phyloP scores from a whole-genome alignment of 2,797 vertebrate genomes.

The Numenius phaeopus region DNA sequence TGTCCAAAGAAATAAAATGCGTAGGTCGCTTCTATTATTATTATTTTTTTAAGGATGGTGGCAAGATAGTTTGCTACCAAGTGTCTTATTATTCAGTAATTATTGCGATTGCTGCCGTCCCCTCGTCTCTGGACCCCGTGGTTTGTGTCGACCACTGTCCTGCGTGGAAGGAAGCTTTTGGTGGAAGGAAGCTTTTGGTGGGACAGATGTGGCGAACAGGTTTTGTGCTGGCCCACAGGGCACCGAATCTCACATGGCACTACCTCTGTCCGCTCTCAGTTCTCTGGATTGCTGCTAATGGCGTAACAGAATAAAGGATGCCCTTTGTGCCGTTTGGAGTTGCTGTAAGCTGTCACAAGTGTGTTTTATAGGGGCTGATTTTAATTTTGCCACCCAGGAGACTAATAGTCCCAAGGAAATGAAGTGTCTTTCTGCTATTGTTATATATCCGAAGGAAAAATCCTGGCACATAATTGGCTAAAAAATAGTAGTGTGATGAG shows the following conservation, averaged over 20 bases:
- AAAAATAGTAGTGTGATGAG: constrained; percentile 72
- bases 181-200: background rate
- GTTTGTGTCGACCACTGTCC: background rate
- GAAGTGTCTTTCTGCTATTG: constrained; percentile 59
- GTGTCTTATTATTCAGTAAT: background rate
- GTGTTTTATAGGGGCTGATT: constrained; percentile 51
- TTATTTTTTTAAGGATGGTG: background rate
- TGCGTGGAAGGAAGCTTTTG: fast-evolving
- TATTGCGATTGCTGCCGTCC: fast-evolving
- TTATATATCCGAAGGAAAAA: constrained; percentile 61
- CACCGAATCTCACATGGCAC: fast-evolving
- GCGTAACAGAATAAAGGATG: background rate
- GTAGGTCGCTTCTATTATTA: fast-evolving
- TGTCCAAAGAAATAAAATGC: background rate
- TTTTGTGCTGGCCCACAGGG: background rate
- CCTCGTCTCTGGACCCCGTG: fast-evolving
- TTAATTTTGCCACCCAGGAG: constrained; percentile 69
- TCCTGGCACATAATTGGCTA: constrained; percentile 62
- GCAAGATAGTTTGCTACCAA: background rate
- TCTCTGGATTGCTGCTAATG: background rate
- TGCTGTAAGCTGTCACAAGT: constrained; percentile 17
- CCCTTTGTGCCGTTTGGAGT: background rate
- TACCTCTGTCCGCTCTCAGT: background rate
- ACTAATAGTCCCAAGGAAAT: constrained; percentile 61
- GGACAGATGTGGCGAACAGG: fast-evolving